These are phyloP conservation scores for Nebria salina DNA, from an alignment of 2,888 invertebrate genomes.

Conservation along the genomic window DNA sequence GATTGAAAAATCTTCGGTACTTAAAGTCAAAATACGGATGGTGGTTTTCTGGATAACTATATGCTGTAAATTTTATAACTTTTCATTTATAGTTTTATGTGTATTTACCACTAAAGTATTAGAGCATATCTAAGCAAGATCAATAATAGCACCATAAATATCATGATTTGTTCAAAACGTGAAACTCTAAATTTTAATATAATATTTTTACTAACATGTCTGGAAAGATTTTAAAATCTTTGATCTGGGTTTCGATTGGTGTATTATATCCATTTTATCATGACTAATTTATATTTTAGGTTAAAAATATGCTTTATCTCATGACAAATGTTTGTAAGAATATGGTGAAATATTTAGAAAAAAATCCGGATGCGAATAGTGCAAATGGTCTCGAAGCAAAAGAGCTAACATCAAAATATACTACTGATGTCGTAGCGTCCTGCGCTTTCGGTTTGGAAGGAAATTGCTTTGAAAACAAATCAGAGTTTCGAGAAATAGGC, in stretches of 20 bases:
- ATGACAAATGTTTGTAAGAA: conserved; percentile 60
- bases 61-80: too few relatives aligned
- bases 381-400: conserved; percentile 56
- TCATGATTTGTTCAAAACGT: too few relatives aligned
- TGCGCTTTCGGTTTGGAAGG: conserved; percentile 60
- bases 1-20: neutral
- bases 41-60: too few relatives aligned
- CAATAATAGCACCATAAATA: too few relatives aligned
- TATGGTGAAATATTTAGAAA: conserved; percentile 58
- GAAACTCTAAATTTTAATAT: too few relatives aligned
- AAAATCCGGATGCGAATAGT: conserved; percentile 52
- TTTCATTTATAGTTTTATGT: too few relatives aligned
- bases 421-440: conserved; percentile 59
- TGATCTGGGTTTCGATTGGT: too few relatives aligned
- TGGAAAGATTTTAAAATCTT: too few relatives aligned
- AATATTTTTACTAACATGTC: too few relatives aligned
- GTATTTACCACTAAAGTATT: too few relatives aligned
- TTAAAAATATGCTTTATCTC: conserved; percentile 62
- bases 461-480: conserved; percentile 55
- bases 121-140: too few relatives aligned
- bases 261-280: too few relatives aligned
- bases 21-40: neutral
- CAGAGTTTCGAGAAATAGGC: conserved; percentile 55
- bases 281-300: conserved; percentile 46
- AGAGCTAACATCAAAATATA: conserved; percentile 52